phyloP scores from a whole-genome alignment of 2,888 invertebrate species.

The Phalera bucephala region DNA sequence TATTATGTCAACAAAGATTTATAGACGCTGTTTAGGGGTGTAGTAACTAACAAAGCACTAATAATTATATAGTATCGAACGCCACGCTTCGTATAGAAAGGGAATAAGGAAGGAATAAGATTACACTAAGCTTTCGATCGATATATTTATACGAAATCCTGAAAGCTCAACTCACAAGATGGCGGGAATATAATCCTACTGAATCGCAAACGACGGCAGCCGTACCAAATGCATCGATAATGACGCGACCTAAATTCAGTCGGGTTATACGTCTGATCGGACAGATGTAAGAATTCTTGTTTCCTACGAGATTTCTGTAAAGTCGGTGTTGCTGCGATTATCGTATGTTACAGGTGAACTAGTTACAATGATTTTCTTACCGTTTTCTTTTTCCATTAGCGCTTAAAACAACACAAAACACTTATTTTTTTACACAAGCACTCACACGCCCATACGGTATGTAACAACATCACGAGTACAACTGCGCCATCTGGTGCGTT shows the following conservation, averaged over 20 bases:
- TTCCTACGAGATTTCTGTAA: conserved; percentile 63
- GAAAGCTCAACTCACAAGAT: conserved; percentile 77
- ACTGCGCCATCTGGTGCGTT: conserved; percentile 76
- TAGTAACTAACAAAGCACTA: conserved; percentile 14
- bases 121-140: conserved; percentile 71
- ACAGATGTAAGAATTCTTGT: conserved; percentile 74
- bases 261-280: conserved; percentile 70
- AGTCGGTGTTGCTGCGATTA: conserved; percentile 44
- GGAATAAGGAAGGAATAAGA: conserved; percentile 56
- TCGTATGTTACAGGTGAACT: conserved; percentile 22
- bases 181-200: conserved; percentile 71
- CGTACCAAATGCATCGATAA: conserved; percentile 48
- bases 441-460: conserved; percentile 80
- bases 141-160: conserved; percentile 77
- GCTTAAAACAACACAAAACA: conserved; percentile 77
- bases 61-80: conserved; percentile 25
- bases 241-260: conserved; percentile 62
- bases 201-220: conserved; percentile 47
- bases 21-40: conserved; percentile 19
- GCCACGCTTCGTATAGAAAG: conserved; percentile 33
- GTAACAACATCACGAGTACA: conserved; percentile 79
- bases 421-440: conserved; percentile 77
- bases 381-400: conserved; percentile 67
- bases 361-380: conserved; percentile 60
- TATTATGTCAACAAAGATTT: conserved; percentile 61